phyloP scores from a whole-genome alignment of 2,888 invertebrate species.

The Lasius platythorax region DNA sequence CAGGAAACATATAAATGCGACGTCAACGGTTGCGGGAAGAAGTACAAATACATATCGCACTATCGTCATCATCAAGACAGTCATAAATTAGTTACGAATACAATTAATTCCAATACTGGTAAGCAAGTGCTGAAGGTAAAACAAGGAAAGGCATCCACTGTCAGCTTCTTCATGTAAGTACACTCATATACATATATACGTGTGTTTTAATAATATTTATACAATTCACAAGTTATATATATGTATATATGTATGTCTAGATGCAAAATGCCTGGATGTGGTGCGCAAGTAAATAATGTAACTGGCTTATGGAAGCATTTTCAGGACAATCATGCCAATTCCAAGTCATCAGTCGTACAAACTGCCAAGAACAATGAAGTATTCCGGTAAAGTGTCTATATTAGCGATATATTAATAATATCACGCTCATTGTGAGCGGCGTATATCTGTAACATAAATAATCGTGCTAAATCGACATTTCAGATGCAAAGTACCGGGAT shows the following conservation, averaged over 20 bases:
- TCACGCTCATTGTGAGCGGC: neutral
- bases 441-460: neutral
- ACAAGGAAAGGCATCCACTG: constrained; percentile 82
- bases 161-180: constrained; percentile 84
- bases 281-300: constrained; percentile 83
- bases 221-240: constrained; percentile 20
- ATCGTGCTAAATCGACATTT: constrained; percentile 55
- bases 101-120: constrained; percentile 74
- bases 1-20: constrained; percentile 84
- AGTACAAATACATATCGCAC: constrained; percentile 85
- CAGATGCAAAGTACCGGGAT: constrained; percentile 82
- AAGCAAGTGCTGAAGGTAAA: constrained; percentile 79
- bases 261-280: constrained; percentile 84
- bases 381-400: constrained; percentile 77
- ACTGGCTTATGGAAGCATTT: constrained; percentile 84
- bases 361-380: constrained; percentile 79
- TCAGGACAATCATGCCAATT: constrained; percentile 84
- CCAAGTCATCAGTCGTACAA: constrained; percentile 80
- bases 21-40: constrained; percentile 84
- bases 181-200: neutral
- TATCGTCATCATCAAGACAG: constrained; percentile 85
- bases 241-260: constrained; percentile 66
- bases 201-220: neutral
- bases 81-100: constrained; percentile 80
- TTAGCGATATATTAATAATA: neutral